Evolutionary conservation across 1,140 invertebrate species (phyloP).

Genomic region (Diorhabda sublineata): DNA sequence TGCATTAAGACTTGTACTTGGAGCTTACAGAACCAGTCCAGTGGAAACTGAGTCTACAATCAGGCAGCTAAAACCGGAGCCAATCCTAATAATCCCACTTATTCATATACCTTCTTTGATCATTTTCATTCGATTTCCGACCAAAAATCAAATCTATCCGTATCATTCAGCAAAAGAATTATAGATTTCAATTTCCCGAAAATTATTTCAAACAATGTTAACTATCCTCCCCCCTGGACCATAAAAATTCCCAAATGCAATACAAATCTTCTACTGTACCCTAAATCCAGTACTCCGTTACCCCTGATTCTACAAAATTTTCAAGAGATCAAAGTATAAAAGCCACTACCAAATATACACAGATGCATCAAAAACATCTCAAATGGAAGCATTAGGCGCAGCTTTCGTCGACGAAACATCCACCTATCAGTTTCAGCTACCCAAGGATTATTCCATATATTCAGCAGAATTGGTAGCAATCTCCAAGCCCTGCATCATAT

Average conservation of each 20-base stretch:
- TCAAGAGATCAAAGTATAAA: no score
- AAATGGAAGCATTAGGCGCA: neutral
- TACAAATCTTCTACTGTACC: neutral
- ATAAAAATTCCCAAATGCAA: neutral
- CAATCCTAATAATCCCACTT: conserved; percentile 6
- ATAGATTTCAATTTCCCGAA: neutral
- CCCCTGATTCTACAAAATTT: no score
- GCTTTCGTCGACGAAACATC: neutral
- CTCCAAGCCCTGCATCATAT: neutral
- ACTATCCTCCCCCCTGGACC: neutral
- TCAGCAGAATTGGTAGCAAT: neutral
- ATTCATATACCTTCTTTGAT: neutral
- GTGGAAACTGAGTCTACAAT: neutral
- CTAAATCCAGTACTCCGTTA: neutral
- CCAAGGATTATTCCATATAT: no score
- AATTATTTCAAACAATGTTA: neutral
- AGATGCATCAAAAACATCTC: neutral
- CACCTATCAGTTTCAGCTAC: neutral
- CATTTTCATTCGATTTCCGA: neutral
- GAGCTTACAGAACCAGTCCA: no score
- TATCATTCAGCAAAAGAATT: neutral
- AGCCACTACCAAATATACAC: neutral
- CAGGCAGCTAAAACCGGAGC: conserved; percentile 5
- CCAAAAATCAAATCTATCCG: neutral
- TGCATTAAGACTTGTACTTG: no score